These are phyloP conservation scores for Lasioglossum baleicum DNA, from an alignment of 1,140 invertebrate species.

Conservation along the genomic window DNA sequence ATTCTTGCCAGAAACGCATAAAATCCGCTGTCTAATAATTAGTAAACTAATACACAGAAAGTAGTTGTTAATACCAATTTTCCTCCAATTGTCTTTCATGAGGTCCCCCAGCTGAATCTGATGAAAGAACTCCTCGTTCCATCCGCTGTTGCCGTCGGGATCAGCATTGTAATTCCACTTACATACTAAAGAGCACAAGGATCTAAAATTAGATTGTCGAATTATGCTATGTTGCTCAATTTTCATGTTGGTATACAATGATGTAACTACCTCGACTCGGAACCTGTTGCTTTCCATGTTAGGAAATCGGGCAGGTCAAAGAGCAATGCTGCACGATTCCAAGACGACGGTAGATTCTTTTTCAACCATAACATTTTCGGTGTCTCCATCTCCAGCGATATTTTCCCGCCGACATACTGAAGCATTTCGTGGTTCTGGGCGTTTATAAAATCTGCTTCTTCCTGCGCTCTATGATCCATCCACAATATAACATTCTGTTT, in stretches of 20 bases:
- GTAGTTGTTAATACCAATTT: slow-evolving; percentile 84
- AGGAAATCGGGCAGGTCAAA: slow-evolving; percentile 97
- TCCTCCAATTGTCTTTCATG: slow-evolving; percentile 84
- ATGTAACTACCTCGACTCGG: slow-evolving; percentile 82
- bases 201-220: slow-evolving; percentile 81
- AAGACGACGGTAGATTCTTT: slow-evolving; percentile 86
- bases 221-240: background rate
- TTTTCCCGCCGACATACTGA: slow-evolving; percentile 92
- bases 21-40: background rate
- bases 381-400: slow-evolving; percentile 97
- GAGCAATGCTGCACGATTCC: slow-evolving; percentile 86
- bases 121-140: slow-evolving; percentile 88
- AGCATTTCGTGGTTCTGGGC: slow-evolving; percentile 87
- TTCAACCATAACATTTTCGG: slow-evolving; percentile 98
- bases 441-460: slow-evolving; percentile 92
- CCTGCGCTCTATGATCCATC: slow-evolving; percentile 96
- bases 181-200: slow-evolving; percentile 94
- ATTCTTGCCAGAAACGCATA: too few relatives aligned
- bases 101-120: slow-evolving; percentile 89
- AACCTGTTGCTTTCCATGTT: slow-evolving; percentile 94
- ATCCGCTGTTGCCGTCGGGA: slow-evolving; percentile 81
- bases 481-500: slow-evolving; percentile 95
- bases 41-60: slow-evolving; percentile 6
- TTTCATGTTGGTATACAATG: slow-evolving; percentile 11
- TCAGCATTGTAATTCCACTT: slow-evolving; percentile 95